Conservation (phyloP, 2,113 vertebrate genomes). For the Xyliphius kryptos region DNA sequence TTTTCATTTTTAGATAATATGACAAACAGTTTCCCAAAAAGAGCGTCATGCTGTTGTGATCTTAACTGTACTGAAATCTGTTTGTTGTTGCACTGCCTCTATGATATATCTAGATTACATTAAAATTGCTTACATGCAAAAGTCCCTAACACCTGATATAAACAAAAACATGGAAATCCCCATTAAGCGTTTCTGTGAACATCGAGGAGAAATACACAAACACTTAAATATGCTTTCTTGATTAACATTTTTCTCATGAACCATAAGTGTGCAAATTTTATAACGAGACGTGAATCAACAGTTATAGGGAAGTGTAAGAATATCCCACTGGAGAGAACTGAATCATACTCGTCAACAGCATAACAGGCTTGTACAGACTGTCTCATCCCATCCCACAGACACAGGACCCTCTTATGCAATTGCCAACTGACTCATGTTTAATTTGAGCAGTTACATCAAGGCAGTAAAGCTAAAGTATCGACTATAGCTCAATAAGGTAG, state of each 20-base stretch:
- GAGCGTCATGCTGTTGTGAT: constrained; percentile 2
- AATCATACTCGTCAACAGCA: constrained; percentile 23
- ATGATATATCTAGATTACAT: neutral
- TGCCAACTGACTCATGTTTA: constrained; percentile 23
- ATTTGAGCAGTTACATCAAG: constrained; percentile 23
- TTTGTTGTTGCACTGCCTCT: neutral
- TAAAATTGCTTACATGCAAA: constrained; percentile 3
- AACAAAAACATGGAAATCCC: constrained; percentile 2
- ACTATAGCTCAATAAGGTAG: constrained; percentile 13
- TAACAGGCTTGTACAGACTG: neutral
- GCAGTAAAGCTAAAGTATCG: constrained; percentile 7
- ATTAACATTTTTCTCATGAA: constrained; percentile 4
- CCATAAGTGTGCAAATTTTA: neutral
- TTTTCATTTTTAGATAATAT: constrained; percentile 27
- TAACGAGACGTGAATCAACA: neutral
- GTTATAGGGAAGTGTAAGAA: neutral
- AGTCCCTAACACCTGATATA: neutral
- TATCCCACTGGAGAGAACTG: constrained; percentile 6
- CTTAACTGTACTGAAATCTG: neutral
- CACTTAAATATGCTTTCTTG: neutral
- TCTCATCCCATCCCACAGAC: constrained; percentile 25
- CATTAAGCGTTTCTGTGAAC: neutral
- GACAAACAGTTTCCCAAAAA: constrained; percentile 20
- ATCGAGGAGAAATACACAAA: neutral
- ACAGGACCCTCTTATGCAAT: constrained; percentile 23